phyloP scores from a whole-genome alignment of 2,797 vertebrate genomes.

The Cyclura pinguis region DNA sequence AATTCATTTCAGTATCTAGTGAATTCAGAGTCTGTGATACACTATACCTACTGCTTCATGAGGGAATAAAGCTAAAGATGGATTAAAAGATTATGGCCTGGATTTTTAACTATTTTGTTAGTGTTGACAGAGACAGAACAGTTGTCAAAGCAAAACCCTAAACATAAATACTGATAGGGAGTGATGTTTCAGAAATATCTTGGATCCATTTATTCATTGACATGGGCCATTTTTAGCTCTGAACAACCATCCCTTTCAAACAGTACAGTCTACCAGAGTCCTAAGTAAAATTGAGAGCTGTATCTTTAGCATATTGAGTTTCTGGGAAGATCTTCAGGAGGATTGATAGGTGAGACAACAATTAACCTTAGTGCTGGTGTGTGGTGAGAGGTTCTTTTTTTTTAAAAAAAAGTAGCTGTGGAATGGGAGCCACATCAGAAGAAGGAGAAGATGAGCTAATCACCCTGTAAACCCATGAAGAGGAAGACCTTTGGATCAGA shows the following conservation, averaged over 20 bases:
- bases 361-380: not conserved
- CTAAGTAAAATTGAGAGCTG: not conserved
- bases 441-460: no score
- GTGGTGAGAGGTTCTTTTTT: not conserved
- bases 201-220: not conserved
- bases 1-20: constrained; percentile 8
- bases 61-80: not conserved
- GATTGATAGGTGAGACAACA: not conserved
- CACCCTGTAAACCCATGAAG: no score
- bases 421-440: no score
- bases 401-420: not conserved
- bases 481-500: not conserved
- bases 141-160: not conserved
- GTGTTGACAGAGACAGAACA: not conserved
- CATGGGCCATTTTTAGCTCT: not conserved
- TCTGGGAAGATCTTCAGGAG: not conserved
- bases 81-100: constrained; percentile 11
- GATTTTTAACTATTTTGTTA: not conserved
- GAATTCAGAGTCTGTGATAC: constrained; percentile 3
- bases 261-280: not conserved
- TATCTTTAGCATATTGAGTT: not conserved
- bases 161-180: not conserved
- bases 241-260: not conserved
- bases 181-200: constrained; percentile 5
- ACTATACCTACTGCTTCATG: not conserved